These are phyloP conservation scores for Vulpes lagopus DNA, from an alignment of 2,113 vertebrate genomes.

Conservation along the genomic window DNA sequence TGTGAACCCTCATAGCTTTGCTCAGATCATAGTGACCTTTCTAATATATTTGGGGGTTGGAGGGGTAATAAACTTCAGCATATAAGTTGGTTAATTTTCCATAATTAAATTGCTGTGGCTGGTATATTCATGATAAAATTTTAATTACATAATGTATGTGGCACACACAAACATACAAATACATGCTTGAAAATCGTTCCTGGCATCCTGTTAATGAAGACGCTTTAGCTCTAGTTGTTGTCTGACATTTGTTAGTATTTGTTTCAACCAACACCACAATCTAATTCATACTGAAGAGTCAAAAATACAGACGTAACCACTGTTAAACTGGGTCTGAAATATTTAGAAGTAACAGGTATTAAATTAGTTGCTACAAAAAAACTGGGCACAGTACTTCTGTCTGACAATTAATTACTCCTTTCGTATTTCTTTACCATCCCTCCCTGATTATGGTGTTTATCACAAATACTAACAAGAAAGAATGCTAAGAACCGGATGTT, in stretches of 20 bases:
- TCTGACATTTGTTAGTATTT: constrained; percentile 83
- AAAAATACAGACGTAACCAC: constrained; percentile 61
- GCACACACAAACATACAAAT: constrained; percentile 85
- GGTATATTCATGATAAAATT: constrained; percentile 81
- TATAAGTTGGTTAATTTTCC: constrained; percentile 87
- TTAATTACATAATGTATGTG: constrained; percentile 83
- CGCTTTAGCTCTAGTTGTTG: constrained; percentile 79
- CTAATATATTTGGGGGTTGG: constrained; percentile 80
- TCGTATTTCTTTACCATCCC: constrained; percentile 63
- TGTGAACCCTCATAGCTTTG: constrained; percentile 93
- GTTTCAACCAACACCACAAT: constrained; percentile 70
- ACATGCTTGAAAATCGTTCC: constrained; percentile 80
- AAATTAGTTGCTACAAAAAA: constrained; percentile 61
- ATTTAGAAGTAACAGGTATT: not conserved
- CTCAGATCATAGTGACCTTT: constrained; percentile 88
- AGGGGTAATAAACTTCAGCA: constrained; percentile 86
- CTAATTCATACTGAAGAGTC: constrained; percentile 62
- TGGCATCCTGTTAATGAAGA: constrained; percentile 78
- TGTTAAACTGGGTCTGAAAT: not conserved
- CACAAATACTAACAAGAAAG: constrained; percentile 85
- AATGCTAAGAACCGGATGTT: constrained; percentile 79
- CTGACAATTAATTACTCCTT: constrained; percentile 61
- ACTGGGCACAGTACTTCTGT: constrained; percentile 24
- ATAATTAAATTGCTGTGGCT: constrained; percentile 81
- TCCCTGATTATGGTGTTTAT: constrained; percentile 79